Percentiles rank a stretch among this genome's conserved stretches.
Conservation (phyloP, 1,140 invertebrate species). For the Venustaconcha ellipsiformis region DNA sequence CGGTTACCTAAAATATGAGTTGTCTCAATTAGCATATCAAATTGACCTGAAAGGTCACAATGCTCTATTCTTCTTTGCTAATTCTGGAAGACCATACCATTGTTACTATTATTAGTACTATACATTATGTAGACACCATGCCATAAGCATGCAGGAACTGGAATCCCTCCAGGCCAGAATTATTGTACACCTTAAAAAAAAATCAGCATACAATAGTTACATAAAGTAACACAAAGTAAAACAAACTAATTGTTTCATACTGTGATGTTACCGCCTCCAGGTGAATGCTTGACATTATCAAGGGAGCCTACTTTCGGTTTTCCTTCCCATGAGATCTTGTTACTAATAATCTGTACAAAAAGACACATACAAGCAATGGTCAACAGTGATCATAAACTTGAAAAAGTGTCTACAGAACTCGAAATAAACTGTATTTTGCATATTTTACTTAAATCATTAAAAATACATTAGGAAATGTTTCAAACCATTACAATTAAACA, state of each 20-base stretch:
- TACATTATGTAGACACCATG: too few relatives aligned
- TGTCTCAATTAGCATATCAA: too few relatives aligned
- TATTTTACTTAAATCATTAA: too few relatives aligned
- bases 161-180: background rate
- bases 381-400: background rate
- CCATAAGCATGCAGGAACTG: background rate
- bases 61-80: too few relatives aligned
- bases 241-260: slow-evolving; percentile 26
- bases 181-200: background rate
- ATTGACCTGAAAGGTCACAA: too few relatives aligned
- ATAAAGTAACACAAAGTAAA: background rate
- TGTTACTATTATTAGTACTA: too few relatives aligned
- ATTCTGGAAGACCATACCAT: too few relatives aligned
- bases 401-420: too few relatives aligned
- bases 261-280: slow-evolving; percentile 56
- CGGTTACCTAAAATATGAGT: too few relatives aligned
- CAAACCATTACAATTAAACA: too few relatives aligned
- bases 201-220: background rate
- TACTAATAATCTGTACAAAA: slow-evolving; percentile 36
- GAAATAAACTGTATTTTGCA: too few relatives aligned
- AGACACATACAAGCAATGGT: slow-evolving; percentile 4
- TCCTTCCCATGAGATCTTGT: slow-evolving; percentile 69
- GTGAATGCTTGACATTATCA: slow-evolving; percentile 48
- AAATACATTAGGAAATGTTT: too few relatives aligned
- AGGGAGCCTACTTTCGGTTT: slow-evolving; percentile 95